phyloP scores from a whole-genome alignment of 2,888 invertebrate genomes.

The Candidula unifasciata region DNA sequence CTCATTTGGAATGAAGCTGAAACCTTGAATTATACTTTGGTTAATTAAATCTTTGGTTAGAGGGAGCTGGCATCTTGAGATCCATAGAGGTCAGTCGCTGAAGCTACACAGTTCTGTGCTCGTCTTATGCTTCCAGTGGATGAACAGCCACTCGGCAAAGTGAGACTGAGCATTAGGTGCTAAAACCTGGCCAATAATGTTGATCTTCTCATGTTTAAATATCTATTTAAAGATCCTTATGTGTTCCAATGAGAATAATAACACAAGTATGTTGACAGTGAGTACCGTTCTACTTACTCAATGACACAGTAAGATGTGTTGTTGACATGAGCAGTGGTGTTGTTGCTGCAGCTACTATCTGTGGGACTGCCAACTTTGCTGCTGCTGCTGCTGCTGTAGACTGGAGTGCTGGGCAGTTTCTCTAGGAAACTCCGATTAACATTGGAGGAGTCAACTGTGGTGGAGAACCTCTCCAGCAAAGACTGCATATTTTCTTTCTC shows the following conservation, averaged over 20 bases:
- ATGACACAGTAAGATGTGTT: slow-evolving; percentile 7
- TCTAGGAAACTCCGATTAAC: slow-evolving; percentile 22
- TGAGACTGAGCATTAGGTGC: background rate
- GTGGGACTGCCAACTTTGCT: background rate
- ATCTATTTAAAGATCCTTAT: background rate
- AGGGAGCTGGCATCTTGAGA: too few species aligned
- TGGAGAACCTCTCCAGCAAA: slow-evolving; percentile 33
- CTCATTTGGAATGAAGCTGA: too few species aligned
- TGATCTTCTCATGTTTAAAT: background rate
- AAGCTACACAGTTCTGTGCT: too few species aligned
- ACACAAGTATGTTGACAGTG: slow-evolving; percentile 21
- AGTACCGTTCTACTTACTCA: slow-evolving; percentile 14
- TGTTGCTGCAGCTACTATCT: background rate
- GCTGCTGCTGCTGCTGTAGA: background rate
- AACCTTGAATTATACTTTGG: too few species aligned
- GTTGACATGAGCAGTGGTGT: background rate
- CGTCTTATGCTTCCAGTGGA: too few species aligned
- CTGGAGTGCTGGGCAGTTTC: slow-evolving; percentile 13
- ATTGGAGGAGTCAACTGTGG: slow-evolving; percentile 38
- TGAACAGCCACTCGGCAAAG: background rate
- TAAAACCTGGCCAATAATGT: too few species aligned
- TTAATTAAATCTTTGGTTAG: too few species aligned
- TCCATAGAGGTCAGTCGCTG: too few species aligned
- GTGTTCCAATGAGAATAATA: background rate
- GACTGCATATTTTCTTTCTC: slow-evolving; percentile 42